Base-by-base conservation (phyloP, 2,113 vertebrate species). In the Pseudopodoces humilis region DNA sequence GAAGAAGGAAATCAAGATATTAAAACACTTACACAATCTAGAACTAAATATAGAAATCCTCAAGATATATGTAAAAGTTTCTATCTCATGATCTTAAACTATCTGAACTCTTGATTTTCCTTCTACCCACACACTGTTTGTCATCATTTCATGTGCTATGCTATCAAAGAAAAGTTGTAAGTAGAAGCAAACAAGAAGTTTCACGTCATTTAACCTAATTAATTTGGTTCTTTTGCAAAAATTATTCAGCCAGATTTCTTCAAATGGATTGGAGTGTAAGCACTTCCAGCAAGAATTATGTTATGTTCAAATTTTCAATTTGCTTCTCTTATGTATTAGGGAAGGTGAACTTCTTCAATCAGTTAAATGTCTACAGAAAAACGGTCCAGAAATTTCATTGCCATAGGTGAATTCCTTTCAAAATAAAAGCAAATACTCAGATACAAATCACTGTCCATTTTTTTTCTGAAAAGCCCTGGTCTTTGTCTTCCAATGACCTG, bases 41-140 rank as follows among this genome's bases (percentile, higher is more conserved):
- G 55, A 92, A 55, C 82, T 94, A 97, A 92, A 90, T 80, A 94
- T 59, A 80, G 78, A 91, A 90, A 52, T 14, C 28, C 71, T 67
- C n/a, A 70, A 70, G 58, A 65, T 86, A 72, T 13, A 46, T 78
- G 53, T 63, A 91, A 21, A 84, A 55, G 9, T 85, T 86, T 76
- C 53, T 76, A 5, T 60, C 43, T 92, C 31, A 33, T 86, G 59
- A 95, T 60, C 44, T 78, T 84, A 68, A 83, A 37, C 50, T 88
- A 85, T 67, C 35, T 85, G 78, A 95, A 91, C 50, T 87, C 67
- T 58, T 88, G 47, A 71, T 89, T 95, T 94, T 71, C 81, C 72
- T 21, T 30, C 77, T 68, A 94, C 87, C 90, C 35, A 85, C 33
- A 0, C 35, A 59, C 8, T n/a, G 39, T 78, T 88, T 92, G 33